phyloP scores from a whole-genome alignment of 1,140 invertebrate species.

The Drosophila miranda region DNA sequence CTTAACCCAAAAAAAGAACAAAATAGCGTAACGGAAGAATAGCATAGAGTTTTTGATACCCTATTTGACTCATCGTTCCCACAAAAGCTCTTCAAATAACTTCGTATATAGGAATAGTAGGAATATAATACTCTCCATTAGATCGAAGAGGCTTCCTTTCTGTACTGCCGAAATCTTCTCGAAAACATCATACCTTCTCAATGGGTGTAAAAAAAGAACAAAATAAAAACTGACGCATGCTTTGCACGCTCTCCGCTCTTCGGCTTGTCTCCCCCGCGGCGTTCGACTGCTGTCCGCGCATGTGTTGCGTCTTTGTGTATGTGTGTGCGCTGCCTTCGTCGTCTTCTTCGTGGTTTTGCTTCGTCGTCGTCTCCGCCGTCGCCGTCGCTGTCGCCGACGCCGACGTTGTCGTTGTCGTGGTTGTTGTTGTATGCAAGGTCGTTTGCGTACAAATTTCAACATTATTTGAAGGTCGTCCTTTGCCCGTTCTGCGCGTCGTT shows the following conservation, averaged over 20 bases:
- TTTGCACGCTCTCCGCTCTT: conserved; percentile 28
- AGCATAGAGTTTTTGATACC: too few relatives aligned
- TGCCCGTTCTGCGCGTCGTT: conserved; percentile 58
- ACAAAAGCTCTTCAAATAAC: too few relatives aligned
- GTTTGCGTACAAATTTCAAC: conserved; percentile 82
- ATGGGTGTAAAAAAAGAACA: background rate
- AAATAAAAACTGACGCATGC: conserved; percentile 18
- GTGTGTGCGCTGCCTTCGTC: conserved; percentile 55
- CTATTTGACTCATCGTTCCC: too few relatives aligned
- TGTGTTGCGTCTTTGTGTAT: conserved; percentile 52
- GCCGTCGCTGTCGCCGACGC: conserved; percentile 19
- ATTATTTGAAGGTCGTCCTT: conserved; percentile 83
- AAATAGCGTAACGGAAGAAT: background rate
- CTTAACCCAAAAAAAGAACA: conserved; percentile 23
- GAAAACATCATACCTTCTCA: too few relatives aligned
- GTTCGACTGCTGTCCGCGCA: conserved; percentile 46
- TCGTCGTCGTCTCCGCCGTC: conserved; percentile 30
- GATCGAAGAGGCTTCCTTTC: too few relatives aligned
- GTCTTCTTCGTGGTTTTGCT: conserved; percentile 62
- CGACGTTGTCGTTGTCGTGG: conserved; percentile 10
- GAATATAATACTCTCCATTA: too few relatives aligned
- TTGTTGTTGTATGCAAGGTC: conserved; percentile 82
- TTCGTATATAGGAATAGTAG: too few relatives aligned
- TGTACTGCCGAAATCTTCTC: too few relatives aligned
- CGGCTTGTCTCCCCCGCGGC: conserved; percentile 25